Percentiles rank a stretch among this genome's conserved stretches.
These are phyloP conservation scores for Candidula unifasciata DNA, from an alignment of 2,888 invertebrate species.

Conservation along the genomic window DNA sequence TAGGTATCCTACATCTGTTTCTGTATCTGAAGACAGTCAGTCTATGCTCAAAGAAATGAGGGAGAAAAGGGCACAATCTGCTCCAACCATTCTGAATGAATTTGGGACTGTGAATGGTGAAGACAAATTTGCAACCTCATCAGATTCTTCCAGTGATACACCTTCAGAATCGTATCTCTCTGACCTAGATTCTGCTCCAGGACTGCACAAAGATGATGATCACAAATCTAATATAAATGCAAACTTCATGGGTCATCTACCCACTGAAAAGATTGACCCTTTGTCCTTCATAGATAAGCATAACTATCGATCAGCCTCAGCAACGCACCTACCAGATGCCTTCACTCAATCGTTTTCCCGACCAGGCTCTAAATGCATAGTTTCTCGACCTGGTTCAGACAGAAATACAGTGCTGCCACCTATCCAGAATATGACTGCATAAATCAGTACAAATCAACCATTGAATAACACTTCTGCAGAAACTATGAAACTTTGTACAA, in stretches of 20 bases:
- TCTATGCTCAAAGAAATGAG: constrained; percentile 60
- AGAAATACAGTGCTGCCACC: constrained; percentile 73
- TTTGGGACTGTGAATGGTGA: neutral
- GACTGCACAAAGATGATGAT: constrained; percentile 56
- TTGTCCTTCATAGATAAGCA: constrained; percentile 68
- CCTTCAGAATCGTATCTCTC: constrained; percentile 65
- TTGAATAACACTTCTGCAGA: too few species aligned
- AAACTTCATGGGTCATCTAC: constrained; percentile 58
- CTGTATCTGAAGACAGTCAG: constrained; percentile 66
- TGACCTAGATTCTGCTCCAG: constrained; percentile 70
- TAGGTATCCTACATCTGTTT: constrained; percentile 72
- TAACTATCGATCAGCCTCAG: constrained; percentile 42
- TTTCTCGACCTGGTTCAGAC: constrained; percentile 69
- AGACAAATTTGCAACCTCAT: constrained; percentile 57
- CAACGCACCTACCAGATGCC: constrained; percentile 52
- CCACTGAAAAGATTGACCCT: constrained; percentile 69
- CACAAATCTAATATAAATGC: constrained; percentile 47
- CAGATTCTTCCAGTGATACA: constrained; percentile 67
- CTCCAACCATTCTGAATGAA: constrained; percentile 62
- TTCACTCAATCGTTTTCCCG: constrained; percentile 62
- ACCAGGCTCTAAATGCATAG: constrained; percentile 56
- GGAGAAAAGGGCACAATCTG: constrained; percentile 63
- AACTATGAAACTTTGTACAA: too few species aligned
- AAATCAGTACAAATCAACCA: neutral
- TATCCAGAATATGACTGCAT: constrained; percentile 56